Evolutionary conservation across 2,113 vertebrate species (phyloP), one percentile per base, ranked within the genome.

Genomic region (Ptyas mucosa): DNA sequence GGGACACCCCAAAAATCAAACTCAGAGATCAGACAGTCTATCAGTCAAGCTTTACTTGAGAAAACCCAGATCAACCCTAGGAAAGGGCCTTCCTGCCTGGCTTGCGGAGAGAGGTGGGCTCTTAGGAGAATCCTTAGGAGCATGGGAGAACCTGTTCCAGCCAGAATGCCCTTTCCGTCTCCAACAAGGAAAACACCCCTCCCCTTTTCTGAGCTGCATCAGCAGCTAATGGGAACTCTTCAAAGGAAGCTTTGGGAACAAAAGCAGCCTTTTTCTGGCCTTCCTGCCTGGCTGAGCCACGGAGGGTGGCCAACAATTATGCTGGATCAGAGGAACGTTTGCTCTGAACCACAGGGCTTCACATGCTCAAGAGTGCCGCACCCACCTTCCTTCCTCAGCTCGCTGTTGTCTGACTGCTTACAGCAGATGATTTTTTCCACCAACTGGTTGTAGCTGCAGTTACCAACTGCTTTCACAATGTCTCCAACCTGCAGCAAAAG

Each of bases 401-500:
- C 98, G 89, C 99, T 99, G 97, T 97, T 99, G 95, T 99, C 98
- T 1, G 99, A 99, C 96, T 99, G 99, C 95, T 99, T 99, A 97
- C 98, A 99, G 93, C 98, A 98, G 97, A 99, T 99, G 6, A 99
- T 99, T 98, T 99, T 99, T 98, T 99, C 99, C 90, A 99, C 99
- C 94, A 99, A 98, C 96, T 99, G 99, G 98, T 99, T 99, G 96
- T 99, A 99, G 97, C 99, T 99, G 98, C 99, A 99, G 98, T 99
- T 99, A 94, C 99, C 99, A 96, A 99, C 99, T 86, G 99, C 99
- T 97, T 98, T 99, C 94, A 99, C 99, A 95, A 98, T 98, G 97
- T 99, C 99, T 69, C 98, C 98, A 97, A 98, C 99, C 99, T 99
- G 97, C 95, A 96, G 96, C 85, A 94, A 43, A 94, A 95, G 85